phyloP scores from a whole-genome alignment of 2,888 invertebrate genomes.

The Polydrusus pterygomalis region DNA sequence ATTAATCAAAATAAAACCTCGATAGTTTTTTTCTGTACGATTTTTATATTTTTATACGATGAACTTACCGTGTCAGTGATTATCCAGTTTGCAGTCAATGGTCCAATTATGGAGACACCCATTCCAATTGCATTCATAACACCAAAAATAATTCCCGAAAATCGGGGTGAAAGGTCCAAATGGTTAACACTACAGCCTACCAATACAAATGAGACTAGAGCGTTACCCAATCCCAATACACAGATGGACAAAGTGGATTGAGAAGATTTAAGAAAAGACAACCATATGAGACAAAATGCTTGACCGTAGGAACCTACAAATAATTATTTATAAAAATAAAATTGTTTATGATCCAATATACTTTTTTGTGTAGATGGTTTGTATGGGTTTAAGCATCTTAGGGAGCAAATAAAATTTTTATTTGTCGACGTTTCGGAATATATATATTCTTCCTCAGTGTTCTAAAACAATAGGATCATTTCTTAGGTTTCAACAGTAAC shows the following conservation, averaged over 20 bases:
- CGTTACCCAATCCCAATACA: slow-evolving; percentile 29
- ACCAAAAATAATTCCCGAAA: slow-evolving; percentile 88
- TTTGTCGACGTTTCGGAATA: no score
- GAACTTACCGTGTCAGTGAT: slow-evolving; percentile 77
- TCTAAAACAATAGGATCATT: no score
- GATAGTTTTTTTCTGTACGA: no score
- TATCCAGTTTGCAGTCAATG: slow-evolving; percentile 81
- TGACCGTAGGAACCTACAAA: slow-evolving; percentile 46
- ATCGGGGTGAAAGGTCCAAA: slow-evolving; percentile 85
- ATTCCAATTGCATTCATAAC: slow-evolving; percentile 85
- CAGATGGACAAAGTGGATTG: slow-evolving; percentile 38
- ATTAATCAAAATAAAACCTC: no score
- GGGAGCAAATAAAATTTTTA: no score
- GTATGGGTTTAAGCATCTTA: no score
- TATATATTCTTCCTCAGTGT: no score
- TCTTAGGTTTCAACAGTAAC: no score
- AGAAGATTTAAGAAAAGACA: slow-evolving; percentile 30
- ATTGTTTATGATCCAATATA: no score
- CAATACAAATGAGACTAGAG: slow-evolving; percentile 14
- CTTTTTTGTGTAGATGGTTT: no score
- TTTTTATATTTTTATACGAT: not conserved
- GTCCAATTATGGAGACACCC: slow-evolving; percentile 85
- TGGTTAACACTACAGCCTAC: slow-evolving; percentile 81
- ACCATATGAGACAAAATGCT: slow-evolving; percentile 36
- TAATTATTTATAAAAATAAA: not conserved